Percentiles rank a stretch among this genome's conserved stretches.
phyloP scores from a whole-genome alignment of 2,888 invertebrate species.

The Pogonocherus hispidulus region DNA sequence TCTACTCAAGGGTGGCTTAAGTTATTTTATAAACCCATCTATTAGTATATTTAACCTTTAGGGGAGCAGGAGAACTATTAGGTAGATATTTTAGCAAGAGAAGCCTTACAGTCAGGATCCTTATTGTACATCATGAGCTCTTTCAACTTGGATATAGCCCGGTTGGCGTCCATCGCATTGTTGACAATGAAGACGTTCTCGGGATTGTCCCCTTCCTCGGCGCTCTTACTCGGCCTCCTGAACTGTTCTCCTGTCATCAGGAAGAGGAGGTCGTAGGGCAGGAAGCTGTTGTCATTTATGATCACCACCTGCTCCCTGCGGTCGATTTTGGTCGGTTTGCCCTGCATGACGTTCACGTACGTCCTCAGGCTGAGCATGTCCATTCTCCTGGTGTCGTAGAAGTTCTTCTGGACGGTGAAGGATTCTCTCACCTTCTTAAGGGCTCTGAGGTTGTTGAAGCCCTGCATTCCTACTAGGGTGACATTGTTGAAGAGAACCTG shows the following conservation, averaged over 20 bases:
- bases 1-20: too few relatives aligned
- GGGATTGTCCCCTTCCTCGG: slow-evolving; percentile 65
- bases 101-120: slow-evolving; percentile 38
- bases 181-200: slow-evolving; percentile 77
- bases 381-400: slow-evolving; percentile 71
- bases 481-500: slow-evolving; percentile 78
- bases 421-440: slow-evolving; percentile 64
- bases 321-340: slow-evolving; percentile 67
- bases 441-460: slow-evolving; percentile 68
- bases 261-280: slow-evolving; percentile 72
- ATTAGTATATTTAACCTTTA: too few relatives aligned
- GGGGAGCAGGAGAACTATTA: too few relatives aligned
- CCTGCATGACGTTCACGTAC: slow-evolving; percentile 78
- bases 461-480: slow-evolving; percentile 78
- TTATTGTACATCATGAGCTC: slow-evolving; percentile 37
- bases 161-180: slow-evolving; percentile 71
- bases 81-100: background rate
- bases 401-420: slow-evolving; percentile 72
- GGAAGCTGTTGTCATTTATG: slow-evolving; percentile 66
- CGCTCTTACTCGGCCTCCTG: slow-evolving; percentile 68
- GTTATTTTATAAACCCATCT: too few relatives aligned
- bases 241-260: slow-evolving; percentile 74
- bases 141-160: slow-evolving; percentile 66
- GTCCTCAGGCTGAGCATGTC: slow-evolving; percentile 74
- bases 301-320: slow-evolving; percentile 72